Evolutionary conservation across 2,113 vertebrate genomes (phyloP), one percentile per base, ranked within the genome.

Genomic region (Apteryx owenii): DNA sequence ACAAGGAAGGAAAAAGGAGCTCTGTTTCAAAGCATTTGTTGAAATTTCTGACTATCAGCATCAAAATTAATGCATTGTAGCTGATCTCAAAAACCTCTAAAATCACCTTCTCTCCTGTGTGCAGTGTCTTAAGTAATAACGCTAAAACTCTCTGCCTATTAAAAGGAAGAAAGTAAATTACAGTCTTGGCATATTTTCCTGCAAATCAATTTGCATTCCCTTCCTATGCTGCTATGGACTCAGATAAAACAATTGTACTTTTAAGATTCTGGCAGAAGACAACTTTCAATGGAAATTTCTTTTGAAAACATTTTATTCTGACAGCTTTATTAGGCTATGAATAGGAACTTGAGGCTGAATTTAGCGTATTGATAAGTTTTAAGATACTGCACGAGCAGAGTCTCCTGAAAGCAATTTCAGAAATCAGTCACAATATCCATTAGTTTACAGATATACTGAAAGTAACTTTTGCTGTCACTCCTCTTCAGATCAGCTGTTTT

Each of bases 251-350:
- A 76, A 95, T 88, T 72, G 91, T 64, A 85, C 87, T 93, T 86
- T 88, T 54, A 96, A 91, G 85, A 36, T 60, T 88, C 83, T 93
- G 94, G 78, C 91, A 92, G 85, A 79, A 95, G 95, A 94, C 83
- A 36, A 78, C 60, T 96, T 96, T 79, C 88, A 40, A 1, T 53
- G 91, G 93, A 82, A 95, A 95, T 93, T 89, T 92, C 94, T 91
- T 88, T 26, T 9, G 71, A 91, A 95, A 90, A 66, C 90, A 33
- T 95, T 96, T 94, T 92, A 40, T 81, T 54, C 88, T 89, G 96
- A 97, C 94, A 97, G 88, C 79, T 97, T 96, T 95, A 97, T 97
- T 94, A 92, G 90, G 54, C 88, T 69, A 7, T 54, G 85, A 96
- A 72, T 46, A 70, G 95, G 40, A 86, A 90, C 91, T 81, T 2